Conservation (phyloP, 2,888 invertebrate genomes). For the Pachymerium ferrugineum region DNA sequence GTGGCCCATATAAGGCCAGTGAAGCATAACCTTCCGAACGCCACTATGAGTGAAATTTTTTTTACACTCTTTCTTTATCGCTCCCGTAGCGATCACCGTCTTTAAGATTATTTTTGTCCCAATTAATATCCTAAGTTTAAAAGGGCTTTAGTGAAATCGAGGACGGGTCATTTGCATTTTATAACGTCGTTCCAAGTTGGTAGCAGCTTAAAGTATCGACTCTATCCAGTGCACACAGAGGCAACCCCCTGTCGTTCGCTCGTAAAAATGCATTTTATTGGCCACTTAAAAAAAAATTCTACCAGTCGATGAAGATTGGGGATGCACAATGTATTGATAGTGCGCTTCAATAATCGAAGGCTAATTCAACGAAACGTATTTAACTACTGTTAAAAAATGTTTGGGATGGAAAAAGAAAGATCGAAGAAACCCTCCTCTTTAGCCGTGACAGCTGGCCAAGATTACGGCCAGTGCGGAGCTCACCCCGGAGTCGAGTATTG, state of each 20-base stretch:
- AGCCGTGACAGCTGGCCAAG: constrained; percentile 7
- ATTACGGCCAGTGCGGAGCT: not conserved
- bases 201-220: constrained; percentile 14
- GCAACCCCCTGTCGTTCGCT: constrained; percentile 12
- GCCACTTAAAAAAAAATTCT: constrained; percentile 10
- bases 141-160: not conserved
- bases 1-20: no score
- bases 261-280: constrained; percentile 19
- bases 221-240: not conserved
- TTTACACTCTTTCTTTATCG: no score
- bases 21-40: no score
- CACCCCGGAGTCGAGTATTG: constrained; percentile 11
- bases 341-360: no score
- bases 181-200: not conserved
- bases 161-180: constrained; percentile 10
- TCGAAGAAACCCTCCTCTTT: constrained; percentile 1
- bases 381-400: no score
- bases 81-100: not conserved
- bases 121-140: not conserved
- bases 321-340: not conserved
- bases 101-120: constrained; percentile 11
- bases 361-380: no score
- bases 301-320: not conserved
- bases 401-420: not conserved
- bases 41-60: no score